Conservation (phyloP, 2,888 invertebrate genomes). For the Cerastis leucographa region DNA sequence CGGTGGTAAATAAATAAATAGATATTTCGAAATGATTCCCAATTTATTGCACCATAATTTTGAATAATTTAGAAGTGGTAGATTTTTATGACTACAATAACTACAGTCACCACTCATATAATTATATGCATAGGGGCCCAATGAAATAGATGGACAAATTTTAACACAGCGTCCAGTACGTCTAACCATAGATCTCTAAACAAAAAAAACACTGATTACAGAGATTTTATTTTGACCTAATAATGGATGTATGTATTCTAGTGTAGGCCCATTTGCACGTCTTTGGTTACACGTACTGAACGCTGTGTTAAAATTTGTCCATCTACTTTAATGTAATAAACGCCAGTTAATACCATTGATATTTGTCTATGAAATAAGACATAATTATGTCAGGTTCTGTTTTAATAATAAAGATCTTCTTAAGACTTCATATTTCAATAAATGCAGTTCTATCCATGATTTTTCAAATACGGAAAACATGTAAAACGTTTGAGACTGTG, state of each 20-base stretch:
- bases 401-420: neutral
- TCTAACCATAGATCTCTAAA: too few species aligned
- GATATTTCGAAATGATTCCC: neutral
- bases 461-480: slow-evolving; percentile 17
- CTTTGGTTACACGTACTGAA: too few species aligned
- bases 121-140: neutral
- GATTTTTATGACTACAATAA: slow-evolving; percentile 1
- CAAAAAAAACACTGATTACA: too few species aligned
- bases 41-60: neutral
- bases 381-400: neutral
- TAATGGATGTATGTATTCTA: too few species aligned
- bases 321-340: too few species aligned
- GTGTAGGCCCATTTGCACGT: too few species aligned
- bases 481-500: slow-evolving; percentile 4
- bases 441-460: neutral
- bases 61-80: neutral
- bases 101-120: neutral
- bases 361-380: neutral
- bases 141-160: too few species aligned
- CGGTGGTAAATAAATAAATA: neutral
- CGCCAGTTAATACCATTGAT: neutral
- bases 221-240: too few species aligned
- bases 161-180: too few species aligned
- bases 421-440: neutral
- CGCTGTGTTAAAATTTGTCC: too few species aligned